Conservation (phyloP, 2,113 vertebrate genomes). For the Indicator indicator region DNA sequence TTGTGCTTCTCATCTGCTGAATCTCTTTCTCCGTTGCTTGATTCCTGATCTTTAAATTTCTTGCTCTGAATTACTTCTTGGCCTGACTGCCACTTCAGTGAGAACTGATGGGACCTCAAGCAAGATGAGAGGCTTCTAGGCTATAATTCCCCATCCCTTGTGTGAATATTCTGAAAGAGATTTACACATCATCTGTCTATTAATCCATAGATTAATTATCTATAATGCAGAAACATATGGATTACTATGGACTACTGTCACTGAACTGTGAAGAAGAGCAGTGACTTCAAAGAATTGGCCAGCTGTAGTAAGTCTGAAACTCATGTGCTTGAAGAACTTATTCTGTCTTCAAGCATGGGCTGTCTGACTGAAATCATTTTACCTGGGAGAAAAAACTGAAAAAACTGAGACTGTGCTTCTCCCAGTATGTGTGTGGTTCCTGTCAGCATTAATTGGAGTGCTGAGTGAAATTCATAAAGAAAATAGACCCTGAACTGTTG, state of each 20-base stretch:
- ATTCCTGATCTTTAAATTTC: not conserved
- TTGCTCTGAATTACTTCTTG: not conserved
- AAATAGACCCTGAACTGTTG: constrained; percentile 7
- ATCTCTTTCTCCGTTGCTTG: not conserved
- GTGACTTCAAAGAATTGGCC: constrained; percentile 8
- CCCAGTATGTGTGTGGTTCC: not conserved
- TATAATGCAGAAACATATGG: not conserved
- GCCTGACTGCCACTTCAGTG: not conserved
- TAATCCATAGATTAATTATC: not conserved
- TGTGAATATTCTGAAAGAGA: not conserved
- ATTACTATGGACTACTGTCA: not conserved
- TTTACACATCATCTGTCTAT: not conserved
- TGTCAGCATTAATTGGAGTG: constrained; percentile 1
- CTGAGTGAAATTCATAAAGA: not conserved
- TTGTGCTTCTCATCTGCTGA: not conserved
- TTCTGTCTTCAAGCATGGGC: not conserved
- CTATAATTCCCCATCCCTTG: not conserved
- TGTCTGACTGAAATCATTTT: not conserved
- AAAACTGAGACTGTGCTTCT: not conserved
- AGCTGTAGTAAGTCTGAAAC: not conserved
- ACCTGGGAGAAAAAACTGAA: not conserved
- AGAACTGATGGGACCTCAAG: not conserved
- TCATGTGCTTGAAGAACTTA: not conserved
- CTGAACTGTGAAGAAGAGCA: not conserved
- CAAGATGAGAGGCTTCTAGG: not conserved